Conservation (phyloP, 2,113 vertebrate genomes). For the Epinephelus lanceolatus region DNA sequence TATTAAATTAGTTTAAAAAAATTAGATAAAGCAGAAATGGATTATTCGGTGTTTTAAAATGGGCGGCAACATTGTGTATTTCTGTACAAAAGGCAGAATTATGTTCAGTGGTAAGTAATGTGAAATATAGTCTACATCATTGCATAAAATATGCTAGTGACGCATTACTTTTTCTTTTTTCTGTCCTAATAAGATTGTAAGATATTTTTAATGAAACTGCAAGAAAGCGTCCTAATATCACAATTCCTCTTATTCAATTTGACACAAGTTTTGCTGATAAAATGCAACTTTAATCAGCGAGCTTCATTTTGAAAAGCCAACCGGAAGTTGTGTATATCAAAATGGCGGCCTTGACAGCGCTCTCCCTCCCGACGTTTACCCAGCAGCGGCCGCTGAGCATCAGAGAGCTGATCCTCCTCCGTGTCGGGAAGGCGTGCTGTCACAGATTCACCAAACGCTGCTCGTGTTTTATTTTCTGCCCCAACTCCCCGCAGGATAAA, state of each 20-base stretch:
- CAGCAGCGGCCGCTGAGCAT: constrained; percentile 72
- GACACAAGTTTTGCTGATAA: too few species aligned
- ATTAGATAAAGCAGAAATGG: neutral
- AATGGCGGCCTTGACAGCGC: rapidly evolving
- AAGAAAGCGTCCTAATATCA: too few species aligned
- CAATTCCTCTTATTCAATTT: too few species aligned
- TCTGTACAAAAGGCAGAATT: neutral
- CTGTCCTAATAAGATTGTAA: too few species aligned
- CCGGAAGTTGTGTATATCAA: neutral
- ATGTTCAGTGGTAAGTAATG: neutral
- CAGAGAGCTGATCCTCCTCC: constrained; percentile 65
- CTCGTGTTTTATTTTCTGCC: constrained; percentile 35
- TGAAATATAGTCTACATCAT: neutral
- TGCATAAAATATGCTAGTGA: neutral
- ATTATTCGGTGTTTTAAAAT: neutral
- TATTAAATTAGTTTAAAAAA: neutral
- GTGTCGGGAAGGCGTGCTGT: constrained; percentile 70
- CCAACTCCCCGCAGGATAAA: constrained; percentile 43
- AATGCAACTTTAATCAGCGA: rapidly evolving
- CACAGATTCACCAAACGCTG: constrained; percentile 57
- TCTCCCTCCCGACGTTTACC: constrained; percentile 59
- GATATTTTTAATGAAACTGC: neutral
- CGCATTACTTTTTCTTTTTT: too few species aligned
- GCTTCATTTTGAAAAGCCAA: constrained; percentile 45
- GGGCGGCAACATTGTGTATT: neutral